Base-by-base conservation (phyloP, 35 echinoderm and acorn worm genomes). In the Apostichopus parvimensis region DNA sequence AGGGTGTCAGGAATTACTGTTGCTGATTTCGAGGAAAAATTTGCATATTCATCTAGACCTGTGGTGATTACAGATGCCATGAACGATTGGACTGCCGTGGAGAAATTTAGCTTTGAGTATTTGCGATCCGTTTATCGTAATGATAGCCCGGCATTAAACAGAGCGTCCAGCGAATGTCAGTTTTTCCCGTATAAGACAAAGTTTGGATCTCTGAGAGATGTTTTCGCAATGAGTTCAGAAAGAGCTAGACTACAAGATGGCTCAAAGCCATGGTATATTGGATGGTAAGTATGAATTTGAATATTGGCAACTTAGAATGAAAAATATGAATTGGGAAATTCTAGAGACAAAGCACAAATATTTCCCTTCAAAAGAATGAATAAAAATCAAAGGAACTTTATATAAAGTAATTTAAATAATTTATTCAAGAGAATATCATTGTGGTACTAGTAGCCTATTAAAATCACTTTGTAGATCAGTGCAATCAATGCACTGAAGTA, bases 231-330 rank as follows among this genome's bases (percentile, higher is more conserved):
- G 95, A 93, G 54, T 78, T 57, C 91, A 56, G 91, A 93, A 13
- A 90, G 91, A 73, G 93, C 93, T 0, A 79, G 75, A 17, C 34
- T 95, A 20, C 52, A 54, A 21, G 94, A 96, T 87, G 92, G 92
- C 68, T 93, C 95, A 26, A 86, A 94, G 54, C 97, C 97, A 53
- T 97, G 95, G 95, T 97, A 97, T 70, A 93, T 97, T 75, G 95
- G 95, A 25, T 97, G 95, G 95, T 97, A 64, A 85, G 95, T 96
- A 87, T 82, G 81, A 83, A 22, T 22, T 89, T 55, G 88, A 54
- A 45, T 45, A 45, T 45, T 45, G 34, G 34, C 34, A 45, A 45
- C 34, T 45, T 45, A 45, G 34, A 45, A 45, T 45, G 34, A 45
- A 45, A 45, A 45, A 45, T 4, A 45, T 45, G 34, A 45, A 45